phyloP scores from a whole-genome alignment of 2,888 invertebrate species.

The Encarsia formosa region DNA sequence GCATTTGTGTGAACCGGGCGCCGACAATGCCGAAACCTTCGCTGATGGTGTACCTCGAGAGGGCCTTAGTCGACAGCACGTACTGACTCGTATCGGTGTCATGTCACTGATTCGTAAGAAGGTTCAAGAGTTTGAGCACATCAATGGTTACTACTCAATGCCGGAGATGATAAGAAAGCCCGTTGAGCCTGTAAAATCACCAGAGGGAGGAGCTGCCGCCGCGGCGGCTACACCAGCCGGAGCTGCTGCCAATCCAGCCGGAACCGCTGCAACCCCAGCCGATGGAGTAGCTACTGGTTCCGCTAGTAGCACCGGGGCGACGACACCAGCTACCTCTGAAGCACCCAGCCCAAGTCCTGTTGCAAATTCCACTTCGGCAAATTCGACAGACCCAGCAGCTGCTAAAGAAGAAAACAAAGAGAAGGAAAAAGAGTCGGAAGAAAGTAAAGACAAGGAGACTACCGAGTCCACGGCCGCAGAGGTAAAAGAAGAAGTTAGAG shows the following conservation, averaged over 20 bases:
- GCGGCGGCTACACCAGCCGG: conserved; percentile 40
- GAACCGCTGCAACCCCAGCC: conserved; percentile 36
- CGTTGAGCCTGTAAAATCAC: conserved; percentile 60
- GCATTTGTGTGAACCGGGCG: conserved; percentile 99
- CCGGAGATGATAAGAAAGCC: conserved; percentile 83
- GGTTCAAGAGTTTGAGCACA: conserved; percentile 97
- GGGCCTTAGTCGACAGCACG: conserved; percentile 94
- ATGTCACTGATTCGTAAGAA: conserved; percentile 99
- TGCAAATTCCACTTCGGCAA: conserved; percentile 59
- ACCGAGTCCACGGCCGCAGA: conserved; percentile 31
- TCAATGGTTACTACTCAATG: conserved; percentile 97
- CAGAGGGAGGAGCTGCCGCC: conserved; percentile 36
- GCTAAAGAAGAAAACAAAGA: conserved; percentile 43
- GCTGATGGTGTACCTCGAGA: conserved; percentile 98
- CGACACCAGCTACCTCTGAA: conserved; percentile 59
- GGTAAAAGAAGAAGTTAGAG: conserved; percentile 43
- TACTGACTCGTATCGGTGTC: conserved; percentile 94
- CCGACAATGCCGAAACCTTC: conserved; percentile 95
- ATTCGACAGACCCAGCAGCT: conserved; percentile 37
- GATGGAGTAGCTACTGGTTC: conserved; percentile 38
- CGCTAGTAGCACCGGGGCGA: conserved; percentile 40
- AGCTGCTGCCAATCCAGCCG: conserved; percentile 28
- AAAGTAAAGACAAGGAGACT: conserved; percentile 36
- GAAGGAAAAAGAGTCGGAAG: conserved; percentile 32
- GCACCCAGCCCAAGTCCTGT: conserved; percentile 73